phyloP scores from a whole-genome alignment of 2,113 vertebrate species.

The Pao palembangensis region DNA sequence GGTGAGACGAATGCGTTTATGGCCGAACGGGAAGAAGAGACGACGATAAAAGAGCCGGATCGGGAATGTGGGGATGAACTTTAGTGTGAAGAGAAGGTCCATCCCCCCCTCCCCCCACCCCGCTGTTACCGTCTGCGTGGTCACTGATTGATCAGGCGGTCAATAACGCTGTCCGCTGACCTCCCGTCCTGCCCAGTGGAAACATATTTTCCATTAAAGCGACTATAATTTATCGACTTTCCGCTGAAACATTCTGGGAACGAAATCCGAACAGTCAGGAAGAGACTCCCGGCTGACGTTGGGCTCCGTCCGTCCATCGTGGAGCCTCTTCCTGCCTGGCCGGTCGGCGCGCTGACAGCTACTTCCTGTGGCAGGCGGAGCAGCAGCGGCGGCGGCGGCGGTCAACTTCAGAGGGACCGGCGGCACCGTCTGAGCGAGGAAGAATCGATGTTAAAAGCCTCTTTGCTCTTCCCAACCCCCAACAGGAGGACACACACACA shows the following conservation, averaged over 20 bases:
- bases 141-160: constrained; percentile 57
- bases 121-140: constrained; percentile 25
- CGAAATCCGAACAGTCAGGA: background rate
- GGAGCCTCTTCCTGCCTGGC: too few species aligned
- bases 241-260: background rate
- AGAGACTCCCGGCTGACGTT: too few species aligned
- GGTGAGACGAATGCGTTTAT: too few species aligned
- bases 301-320: too few species aligned
- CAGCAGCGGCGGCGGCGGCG: too few species aligned
- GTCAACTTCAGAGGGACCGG: background rate
- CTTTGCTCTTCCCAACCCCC: constrained; percentile 57
- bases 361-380: too few species aligned
- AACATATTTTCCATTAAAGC: constrained; percentile 48
- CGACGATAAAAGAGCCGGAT: background rate
- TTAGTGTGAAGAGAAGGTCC: background rate
- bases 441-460: constrained; percentile 76
- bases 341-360: too few species aligned
- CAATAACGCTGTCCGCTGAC: constrained; percentile 49
- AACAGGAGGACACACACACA: constrained; percentile 35
- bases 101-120: background rate
- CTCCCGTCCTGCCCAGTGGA: constrained; percentile 15
- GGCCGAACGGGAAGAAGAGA: background rate
- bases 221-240: constrained; percentile 21
- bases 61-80: background rate
- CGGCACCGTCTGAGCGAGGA: constrained; percentile 19